Evolutionary conservation across 2,888 invertebrate species (phyloP).

Genomic region (Lasioglossum villosulum): DNA sequence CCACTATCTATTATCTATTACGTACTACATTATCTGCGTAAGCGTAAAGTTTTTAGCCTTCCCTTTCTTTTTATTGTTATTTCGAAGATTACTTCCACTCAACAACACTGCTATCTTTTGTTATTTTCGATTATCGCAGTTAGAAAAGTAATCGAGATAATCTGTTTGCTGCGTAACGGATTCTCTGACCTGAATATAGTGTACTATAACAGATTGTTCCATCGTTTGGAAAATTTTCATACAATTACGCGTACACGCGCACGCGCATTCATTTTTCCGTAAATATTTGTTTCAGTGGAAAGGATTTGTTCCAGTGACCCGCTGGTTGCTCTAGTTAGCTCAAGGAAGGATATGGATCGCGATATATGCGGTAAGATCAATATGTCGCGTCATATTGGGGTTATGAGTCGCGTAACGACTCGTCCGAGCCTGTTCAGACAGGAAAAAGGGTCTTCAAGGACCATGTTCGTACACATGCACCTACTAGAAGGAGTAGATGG

Average conservation of each 20-base stretch:
- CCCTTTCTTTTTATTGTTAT: not conserved
- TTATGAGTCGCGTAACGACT: slow-evolving; percentile 39
- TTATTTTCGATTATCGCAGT: not conserved
- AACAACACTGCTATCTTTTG: no score
- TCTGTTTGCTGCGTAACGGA: not conserved
- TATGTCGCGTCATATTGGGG: slow-evolving; percentile 36
- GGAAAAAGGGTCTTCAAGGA: slow-evolving; percentile 34
- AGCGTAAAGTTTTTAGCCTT: slow-evolving; percentile 22
- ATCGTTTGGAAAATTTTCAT: not conserved
- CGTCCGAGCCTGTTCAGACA: slow-evolving; percentile 14
- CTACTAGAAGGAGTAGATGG: not conserved
- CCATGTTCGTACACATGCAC: not conserved
- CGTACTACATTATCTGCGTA: no score
- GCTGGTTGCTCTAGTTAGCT: slow-evolving; percentile 57
- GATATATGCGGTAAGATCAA: slow-evolving; percentile 65
- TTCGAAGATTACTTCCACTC: slow-evolving; percentile 33
- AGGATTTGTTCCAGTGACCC: slow-evolving; percentile 61
- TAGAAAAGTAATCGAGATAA: not conserved
- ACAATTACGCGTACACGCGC: not conserved
- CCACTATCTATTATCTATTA: not conserved
- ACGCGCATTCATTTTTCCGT: not conserved
- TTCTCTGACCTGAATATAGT: not conserved
- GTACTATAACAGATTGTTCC: not conserved
- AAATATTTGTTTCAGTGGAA: slow-evolving; percentile 38
- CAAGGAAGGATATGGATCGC: slow-evolving; percentile 59